Conservation (phyloP, 2,113 vertebrate species). For the Tetrax tetrax region DNA sequence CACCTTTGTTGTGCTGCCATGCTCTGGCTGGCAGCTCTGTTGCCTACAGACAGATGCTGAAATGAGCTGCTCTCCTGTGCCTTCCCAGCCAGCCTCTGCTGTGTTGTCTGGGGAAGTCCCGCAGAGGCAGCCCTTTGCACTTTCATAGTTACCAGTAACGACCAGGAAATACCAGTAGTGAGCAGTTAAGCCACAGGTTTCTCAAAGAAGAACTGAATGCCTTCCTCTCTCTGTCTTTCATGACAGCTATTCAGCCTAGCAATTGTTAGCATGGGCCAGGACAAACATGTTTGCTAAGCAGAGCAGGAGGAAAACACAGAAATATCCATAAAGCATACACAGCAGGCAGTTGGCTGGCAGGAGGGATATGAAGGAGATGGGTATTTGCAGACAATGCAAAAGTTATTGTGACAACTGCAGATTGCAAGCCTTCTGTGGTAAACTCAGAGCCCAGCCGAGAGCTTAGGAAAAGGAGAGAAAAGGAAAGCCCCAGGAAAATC, state of each 20-base stretch:
- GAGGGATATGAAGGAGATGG: not conserved
- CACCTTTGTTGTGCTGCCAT: fast-evolving
- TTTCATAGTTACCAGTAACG: not conserved
- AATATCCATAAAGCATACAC: not conserved
- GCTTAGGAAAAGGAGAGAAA: not conserved
- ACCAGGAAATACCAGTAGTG: not conserved
- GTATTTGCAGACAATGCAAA: conserved; percentile 46
- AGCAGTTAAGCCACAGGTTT: not conserved
- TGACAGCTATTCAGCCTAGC: not conserved
- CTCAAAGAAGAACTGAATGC: not conserved
- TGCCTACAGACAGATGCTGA: not conserved
- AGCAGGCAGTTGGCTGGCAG: not conserved
- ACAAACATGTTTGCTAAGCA: not conserved
- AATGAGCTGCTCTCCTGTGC: fast-evolving
- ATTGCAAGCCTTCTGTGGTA: conserved; percentile 27
- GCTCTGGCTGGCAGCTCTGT: not conserved
- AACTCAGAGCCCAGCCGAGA: not conserved
- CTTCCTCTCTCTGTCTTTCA: not conserved
- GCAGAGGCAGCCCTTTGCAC: not conserved
- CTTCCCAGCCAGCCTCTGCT: not conserved
- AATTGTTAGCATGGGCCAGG: not conserved
- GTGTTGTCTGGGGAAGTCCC: not conserved
- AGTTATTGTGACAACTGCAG: conserved; percentile 44
- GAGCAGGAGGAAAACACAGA: not conserved
- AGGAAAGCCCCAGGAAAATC: not conserved